Evolutionary conservation across 37 sponge, comb jelly and placozoan genomes (phyloP).

Genomic region (Ephydatia muelleri): DNA sequence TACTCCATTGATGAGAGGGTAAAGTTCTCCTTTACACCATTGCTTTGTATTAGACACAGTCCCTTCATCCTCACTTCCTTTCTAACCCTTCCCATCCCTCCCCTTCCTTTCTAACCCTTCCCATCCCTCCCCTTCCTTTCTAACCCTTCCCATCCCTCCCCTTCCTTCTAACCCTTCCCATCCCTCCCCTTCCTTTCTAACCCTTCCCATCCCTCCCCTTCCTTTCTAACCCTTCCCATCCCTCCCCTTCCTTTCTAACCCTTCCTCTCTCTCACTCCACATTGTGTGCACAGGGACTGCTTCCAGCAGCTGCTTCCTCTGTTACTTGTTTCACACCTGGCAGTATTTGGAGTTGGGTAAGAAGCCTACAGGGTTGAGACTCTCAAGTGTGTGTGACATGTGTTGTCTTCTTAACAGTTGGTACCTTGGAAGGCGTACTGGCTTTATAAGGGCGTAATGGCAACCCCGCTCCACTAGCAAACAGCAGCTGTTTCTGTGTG

Average conservation of each 20-base stretch:
- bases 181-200: neutral
- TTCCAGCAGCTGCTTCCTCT: conserved; percentile 44
- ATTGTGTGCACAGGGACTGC: neutral
- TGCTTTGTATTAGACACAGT: neutral
- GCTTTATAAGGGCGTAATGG: neutral
- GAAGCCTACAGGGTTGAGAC: neutral
- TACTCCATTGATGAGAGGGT: neutral
- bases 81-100: neutral
- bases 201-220: neutral
- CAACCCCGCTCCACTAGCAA: neutral
- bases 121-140: too few relatives aligned
- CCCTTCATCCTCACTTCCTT: neutral
- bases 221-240: neutral
- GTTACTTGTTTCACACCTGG: conserved; percentile 55
- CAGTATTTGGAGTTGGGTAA: conserved; percentile 69
- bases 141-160: too few relatives aligned
- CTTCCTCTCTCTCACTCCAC: neutral
- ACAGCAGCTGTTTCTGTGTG: neutral
- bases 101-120: neutral
- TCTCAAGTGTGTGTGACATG: neutral
- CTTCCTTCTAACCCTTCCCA: neutral
- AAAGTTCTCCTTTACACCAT: neutral
- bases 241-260: neutral
- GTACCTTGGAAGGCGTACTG: conserved; percentile 2
- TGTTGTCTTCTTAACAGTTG: neutral